These are phyloP conservation scores for Xenotilapia flavipinnis DNA, from an alignment of 2,113 vertebrate species.

Conservation along the genomic window DNA sequence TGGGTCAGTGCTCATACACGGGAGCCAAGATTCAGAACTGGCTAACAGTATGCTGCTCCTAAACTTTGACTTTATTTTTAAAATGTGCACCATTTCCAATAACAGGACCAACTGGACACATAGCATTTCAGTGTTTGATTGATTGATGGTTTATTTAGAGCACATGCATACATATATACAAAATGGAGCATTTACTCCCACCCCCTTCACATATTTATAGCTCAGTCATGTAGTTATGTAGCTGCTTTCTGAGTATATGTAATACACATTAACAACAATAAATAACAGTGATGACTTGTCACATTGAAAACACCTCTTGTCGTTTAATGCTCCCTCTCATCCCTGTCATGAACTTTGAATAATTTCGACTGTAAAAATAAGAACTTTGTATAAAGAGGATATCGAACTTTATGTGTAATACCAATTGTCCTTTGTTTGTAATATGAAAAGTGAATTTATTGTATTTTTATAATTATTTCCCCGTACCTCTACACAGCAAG, in stretches of 20 bases:
- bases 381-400: neutral
- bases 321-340: neutral
- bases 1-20: neutral
- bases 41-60: neutral
- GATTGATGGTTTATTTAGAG: neutral
- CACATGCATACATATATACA: neutral
- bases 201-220: neutral
- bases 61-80: neutral
- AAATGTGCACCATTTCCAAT: neutral
- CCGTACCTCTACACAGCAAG: neutral
- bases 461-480: neutral
- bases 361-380: neutral
- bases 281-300: neutral
- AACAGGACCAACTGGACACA: neutral
- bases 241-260: neutral
- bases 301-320: neutral
- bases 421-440: neutral
- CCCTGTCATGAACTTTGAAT: neutral
- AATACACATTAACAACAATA: neutral
- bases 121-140: neutral
- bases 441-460: fast-evolving
- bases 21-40: neutral
- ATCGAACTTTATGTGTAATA: neutral
- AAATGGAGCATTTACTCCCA: neutral
- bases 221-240: neutral